Percentiles rank a stretch among this genome's conserved stretches.
Conservation (phyloP, 2,797 vertebrate species). For the Sebastes miniatus region DNA sequence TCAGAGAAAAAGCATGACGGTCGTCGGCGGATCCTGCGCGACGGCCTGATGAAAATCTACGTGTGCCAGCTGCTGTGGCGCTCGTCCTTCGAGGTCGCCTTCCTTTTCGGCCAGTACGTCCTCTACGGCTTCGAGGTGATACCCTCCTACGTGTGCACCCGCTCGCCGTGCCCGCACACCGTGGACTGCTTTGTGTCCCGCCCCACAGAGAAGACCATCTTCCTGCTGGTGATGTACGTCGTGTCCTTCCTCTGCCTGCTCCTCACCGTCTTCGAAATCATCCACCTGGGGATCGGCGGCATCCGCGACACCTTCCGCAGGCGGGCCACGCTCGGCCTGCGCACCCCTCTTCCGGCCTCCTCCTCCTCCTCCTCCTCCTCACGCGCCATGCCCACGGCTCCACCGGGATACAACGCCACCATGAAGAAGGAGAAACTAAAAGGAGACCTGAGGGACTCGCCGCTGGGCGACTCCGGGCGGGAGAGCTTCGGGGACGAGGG, state of each 20-base stretch:
- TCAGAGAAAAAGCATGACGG: slow-evolving; percentile 82
- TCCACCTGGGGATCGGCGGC: slow-evolving; percentile 85
- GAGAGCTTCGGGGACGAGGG: slow-evolving; percentile 78
- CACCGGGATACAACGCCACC: slow-evolving; percentile 85
- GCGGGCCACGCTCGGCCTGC: slow-evolving; percentile 6
- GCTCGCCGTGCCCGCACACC: slow-evolving; percentile 86
- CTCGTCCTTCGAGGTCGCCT: slow-evolving; percentile 82
- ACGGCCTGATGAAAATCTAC: slow-evolving; percentile 91
- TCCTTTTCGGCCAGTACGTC: slow-evolving; percentile 89
- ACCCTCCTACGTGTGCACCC: slow-evolving; percentile 85
- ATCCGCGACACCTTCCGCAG: slow-evolving; percentile 82
- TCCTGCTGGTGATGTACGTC: slow-evolving; percentile 89
- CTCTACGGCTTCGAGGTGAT: slow-evolving; percentile 88
- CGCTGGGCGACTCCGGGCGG: slow-evolving; percentile 67
- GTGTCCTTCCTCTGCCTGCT: slow-evolving; percentile 88
- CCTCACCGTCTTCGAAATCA: slow-evolving; percentile 86
- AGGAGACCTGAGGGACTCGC: slow-evolving; percentile 69
- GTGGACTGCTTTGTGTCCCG: slow-evolving; percentile 93
- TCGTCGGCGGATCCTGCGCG: slow-evolving; percentile 85
- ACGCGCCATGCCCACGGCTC: slow-evolving; percentile 68
- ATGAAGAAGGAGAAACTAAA: slow-evolving; percentile 83
- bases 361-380: neutral
- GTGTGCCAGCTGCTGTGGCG: slow-evolving; percentile 87
- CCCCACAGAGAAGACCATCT: slow-evolving; percentile 92
- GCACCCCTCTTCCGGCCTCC: fast-evolving